Conservation (phyloP, 1,140 invertebrate species). For the Sinella curviseta region DNA sequence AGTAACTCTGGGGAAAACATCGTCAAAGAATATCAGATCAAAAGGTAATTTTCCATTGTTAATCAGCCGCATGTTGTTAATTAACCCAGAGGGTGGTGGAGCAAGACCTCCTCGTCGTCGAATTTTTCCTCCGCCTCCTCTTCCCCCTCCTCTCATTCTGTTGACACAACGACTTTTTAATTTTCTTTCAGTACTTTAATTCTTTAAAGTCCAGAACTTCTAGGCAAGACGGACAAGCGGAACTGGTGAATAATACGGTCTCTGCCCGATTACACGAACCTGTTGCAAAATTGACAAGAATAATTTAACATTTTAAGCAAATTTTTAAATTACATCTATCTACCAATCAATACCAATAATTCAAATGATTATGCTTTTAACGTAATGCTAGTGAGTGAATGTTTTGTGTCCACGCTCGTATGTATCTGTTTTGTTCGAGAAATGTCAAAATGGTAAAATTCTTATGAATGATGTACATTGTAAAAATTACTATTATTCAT, state of each 20-base stretch:
- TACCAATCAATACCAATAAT: too few relatives aligned
- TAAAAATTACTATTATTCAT: too few relatives aligned
- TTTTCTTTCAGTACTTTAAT: not conserved
- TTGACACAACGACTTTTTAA: not conserved
- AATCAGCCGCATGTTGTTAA: slow-evolving; percentile 29
- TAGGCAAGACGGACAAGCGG: not conserved
- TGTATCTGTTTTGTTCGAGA: too few relatives aligned
- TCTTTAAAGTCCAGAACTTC: not conserved
- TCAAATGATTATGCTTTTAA: too few relatives aligned
- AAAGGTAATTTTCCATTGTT: slow-evolving; percentile 40
- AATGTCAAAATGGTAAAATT: too few relatives aligned
- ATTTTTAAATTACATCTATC: too few relatives aligned
- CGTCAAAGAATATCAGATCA: slow-evolving; percentile 43
- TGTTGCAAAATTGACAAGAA: too few relatives aligned
- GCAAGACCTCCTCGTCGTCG: not conserved
- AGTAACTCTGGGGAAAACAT: slow-evolving; percentile 34
- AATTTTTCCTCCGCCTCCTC: slow-evolving; percentile 24
- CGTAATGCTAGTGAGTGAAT: too few relatives aligned
- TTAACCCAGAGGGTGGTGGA: not conserved
- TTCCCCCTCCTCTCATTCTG: slow-evolving; percentile 24
- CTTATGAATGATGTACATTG: too few relatives aligned
- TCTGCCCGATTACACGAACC: too few relatives aligned
- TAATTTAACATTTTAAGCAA: too few relatives aligned
- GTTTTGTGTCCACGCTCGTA: too few relatives aligned
- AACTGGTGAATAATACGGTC: not conserved